Evolutionary conservation across 1,140 invertebrate genomes (phyloP), one percentile per base, ranked within the genome.

Genomic region (Zaprionus vittiger): DNA sequence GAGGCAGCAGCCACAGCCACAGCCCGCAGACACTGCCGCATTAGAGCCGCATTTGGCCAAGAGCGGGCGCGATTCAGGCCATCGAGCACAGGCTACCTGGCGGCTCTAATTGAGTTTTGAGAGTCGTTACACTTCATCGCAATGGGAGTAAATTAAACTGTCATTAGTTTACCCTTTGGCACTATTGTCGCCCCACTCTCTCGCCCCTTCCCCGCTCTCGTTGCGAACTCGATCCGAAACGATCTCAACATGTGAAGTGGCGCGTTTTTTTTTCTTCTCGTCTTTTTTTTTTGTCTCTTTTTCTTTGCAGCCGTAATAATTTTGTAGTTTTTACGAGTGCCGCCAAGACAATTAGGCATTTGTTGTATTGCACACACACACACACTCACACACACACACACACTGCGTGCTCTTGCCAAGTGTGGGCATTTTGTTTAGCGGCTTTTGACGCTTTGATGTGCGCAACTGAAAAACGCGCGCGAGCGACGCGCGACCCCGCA

Each of bases 131-230:
- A 89, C 84, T 89, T 89, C 84, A 89, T 89, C 83, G 83, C 83
- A 87, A 84, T 89, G 84, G 85, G 85, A 89, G 85, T 89, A 89
- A 89, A 89, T 89, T 90, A 89, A 89, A 89, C 85, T 85, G 85
- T 89, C 85, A 89, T 89, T 89, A 89, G 85, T 89, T 89, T 82
- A 89, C 85, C 85, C 85, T 89, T 89, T 89, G 85, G 85, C 85
- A 89, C 75, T 81, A 81, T 82, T 86, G 83, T 86, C 83, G 73
- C 79, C 79, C 55, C 55, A 20, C n/a, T 20, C 22, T 3, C 5
- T 14, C 9, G 24, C 31, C 31, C 9, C 31, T 9, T 3, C 31
- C 31, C 31, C 31, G 77, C 59, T 66, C 67, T 41, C 38, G 12
- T n/a, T 41, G 57, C 49, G 12, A 24, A 57, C n/a, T 7, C n/a